Conservation (phyloP, 1,140 invertebrate genomes). For the Oppia nitens region DNA sequence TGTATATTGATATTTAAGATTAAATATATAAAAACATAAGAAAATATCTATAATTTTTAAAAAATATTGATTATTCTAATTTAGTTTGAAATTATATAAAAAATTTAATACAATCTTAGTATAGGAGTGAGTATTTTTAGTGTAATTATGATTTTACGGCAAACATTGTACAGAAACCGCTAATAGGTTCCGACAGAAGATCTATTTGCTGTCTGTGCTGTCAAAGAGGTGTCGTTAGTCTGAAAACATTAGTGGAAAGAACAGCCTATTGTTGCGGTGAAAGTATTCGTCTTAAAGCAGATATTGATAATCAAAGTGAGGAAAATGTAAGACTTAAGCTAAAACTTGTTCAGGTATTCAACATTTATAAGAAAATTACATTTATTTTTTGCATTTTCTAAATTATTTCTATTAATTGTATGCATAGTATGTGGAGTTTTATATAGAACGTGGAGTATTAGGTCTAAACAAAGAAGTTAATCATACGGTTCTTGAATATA, state of each 20-base stretch:
- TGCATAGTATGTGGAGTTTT: conserved; percentile 54
- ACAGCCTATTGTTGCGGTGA: conserved; percentile 65
- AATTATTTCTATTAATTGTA: conserved; percentile 14
- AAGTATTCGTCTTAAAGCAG: conserved; percentile 51
- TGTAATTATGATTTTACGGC: too few species aligned
- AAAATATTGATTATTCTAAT: too few species aligned
- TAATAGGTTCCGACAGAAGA: conserved; percentile 46
- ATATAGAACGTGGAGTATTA: conserved; percentile 58
- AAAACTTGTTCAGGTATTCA: conserved; percentile 45
- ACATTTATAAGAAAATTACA: neutral
- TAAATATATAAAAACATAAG: neutral
- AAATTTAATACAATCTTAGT: too few species aligned
- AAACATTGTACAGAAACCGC: conserved; percentile 50
- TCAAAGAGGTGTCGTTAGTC: conserved; percentile 46
- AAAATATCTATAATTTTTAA: too few species aligned
- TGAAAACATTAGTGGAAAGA: conserved; percentile 50
- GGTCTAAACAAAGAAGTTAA: conserved; percentile 51
- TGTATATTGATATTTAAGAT: too few species aligned
- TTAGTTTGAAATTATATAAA: too few species aligned
- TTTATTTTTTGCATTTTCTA: neutral
- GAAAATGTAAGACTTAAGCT: conserved; percentile 49
- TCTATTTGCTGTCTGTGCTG: conserved; percentile 58
- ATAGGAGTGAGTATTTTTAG: too few species aligned
- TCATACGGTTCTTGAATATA: conserved; percentile 53
- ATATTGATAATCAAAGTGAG: conserved; percentile 59